A percentile compares a stretch with the other conserved stretches of the same genome.
Conservation (phyloP, 2,888 invertebrate genomes). For the Anaspis maculata region DNA sequence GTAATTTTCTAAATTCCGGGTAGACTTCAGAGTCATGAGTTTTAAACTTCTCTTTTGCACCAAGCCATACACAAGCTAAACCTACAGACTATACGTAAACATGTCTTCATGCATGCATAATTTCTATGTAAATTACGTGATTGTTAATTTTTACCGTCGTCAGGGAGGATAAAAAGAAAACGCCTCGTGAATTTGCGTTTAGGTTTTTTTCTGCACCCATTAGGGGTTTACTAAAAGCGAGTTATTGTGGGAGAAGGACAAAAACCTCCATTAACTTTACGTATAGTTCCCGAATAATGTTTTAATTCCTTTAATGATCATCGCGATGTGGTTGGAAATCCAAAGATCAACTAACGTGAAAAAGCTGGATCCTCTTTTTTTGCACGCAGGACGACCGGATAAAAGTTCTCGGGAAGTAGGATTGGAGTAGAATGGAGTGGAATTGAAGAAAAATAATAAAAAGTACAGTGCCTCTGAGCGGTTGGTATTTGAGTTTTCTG, state of each 20-base stretch:
- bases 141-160: slow-evolving; percentile 3
- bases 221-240: too few species aligned
- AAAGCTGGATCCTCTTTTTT: slow-evolving; percentile 7
- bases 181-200: too few species aligned
- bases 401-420: slow-evolving; percentile 8
- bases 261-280: too few species aligned
- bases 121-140: slow-evolving; percentile 6
- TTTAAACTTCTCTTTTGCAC: slow-evolving; percentile 5
- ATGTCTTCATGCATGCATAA: slow-evolving; percentile 10
- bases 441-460: slow-evolving; percentile 17
- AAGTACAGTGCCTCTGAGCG: slow-evolving; percentile 13
- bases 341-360: slow-evolving; percentile 8
- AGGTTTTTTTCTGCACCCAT: too few species aligned
- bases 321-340: slow-evolving; percentile 5
- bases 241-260: too few species aligned
- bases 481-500: slow-evolving; percentile 19
- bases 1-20: slow-evolving; percentile 9
- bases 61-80: too few species aligned
- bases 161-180: too few species aligned
- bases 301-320: slow-evolving; percentile 9
- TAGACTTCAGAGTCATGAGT: slow-evolving; percentile 6
- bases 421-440: slow-evolving; percentile 8
- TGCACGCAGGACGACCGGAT: slow-evolving; percentile 3
- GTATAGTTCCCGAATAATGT: too few species aligned
- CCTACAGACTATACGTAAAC: slow-evolving; percentile 7